A percentile compares a stretch with the other conserved stretches of the same genome.
Conservation (phyloP, 1,140 invertebrate genomes). For the Sycophaga agraensis region DNA sequence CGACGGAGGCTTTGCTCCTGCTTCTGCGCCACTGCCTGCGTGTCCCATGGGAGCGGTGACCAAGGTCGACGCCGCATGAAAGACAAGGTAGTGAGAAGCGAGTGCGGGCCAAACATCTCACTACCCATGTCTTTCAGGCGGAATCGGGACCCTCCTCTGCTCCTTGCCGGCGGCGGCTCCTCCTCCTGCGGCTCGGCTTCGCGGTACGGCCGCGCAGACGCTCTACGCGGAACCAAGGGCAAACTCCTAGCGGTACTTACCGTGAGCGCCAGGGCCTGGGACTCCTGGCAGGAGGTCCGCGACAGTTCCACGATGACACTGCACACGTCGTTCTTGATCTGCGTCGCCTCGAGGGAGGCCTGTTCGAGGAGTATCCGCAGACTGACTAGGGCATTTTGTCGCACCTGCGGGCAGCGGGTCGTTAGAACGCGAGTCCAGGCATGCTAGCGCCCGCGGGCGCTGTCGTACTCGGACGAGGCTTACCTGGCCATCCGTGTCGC, state of each 20-base stretch:
- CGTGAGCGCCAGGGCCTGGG: conserved; percentile 49
- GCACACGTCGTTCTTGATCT: conserved; percentile 65
- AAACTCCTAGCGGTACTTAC: no score
- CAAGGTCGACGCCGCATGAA: conserved; percentile 66
- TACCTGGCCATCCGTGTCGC: conserved; percentile 65
- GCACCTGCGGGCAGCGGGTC: conserved; percentile 59
- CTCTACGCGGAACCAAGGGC: not conserved
- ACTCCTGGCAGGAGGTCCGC: conserved; percentile 53
- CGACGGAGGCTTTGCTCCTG: not conserved
- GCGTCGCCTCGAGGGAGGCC: conserved; percentile 60
- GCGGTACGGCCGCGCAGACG: not conserved
- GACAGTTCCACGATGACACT: conserved; percentile 51
- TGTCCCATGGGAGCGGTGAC: not conserved
- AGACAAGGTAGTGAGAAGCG: conserved; percentile 92
- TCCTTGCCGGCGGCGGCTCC: no score
- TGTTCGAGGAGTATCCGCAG: conserved; percentile 66
- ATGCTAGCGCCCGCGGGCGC: no score
- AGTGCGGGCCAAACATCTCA: conserved; percentile 73
- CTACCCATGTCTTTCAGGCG: conserved; percentile 92
- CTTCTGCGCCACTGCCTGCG: no score
- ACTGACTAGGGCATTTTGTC: conserved; percentile 65
- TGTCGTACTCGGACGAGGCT: no score
- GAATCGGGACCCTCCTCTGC: no score
- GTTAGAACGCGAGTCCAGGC: no score
- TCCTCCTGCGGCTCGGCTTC: not conserved